Evolutionary conservation across 2,888 invertebrate species (phyloP).

Genomic region (Cheilosia impressa): DNA sequence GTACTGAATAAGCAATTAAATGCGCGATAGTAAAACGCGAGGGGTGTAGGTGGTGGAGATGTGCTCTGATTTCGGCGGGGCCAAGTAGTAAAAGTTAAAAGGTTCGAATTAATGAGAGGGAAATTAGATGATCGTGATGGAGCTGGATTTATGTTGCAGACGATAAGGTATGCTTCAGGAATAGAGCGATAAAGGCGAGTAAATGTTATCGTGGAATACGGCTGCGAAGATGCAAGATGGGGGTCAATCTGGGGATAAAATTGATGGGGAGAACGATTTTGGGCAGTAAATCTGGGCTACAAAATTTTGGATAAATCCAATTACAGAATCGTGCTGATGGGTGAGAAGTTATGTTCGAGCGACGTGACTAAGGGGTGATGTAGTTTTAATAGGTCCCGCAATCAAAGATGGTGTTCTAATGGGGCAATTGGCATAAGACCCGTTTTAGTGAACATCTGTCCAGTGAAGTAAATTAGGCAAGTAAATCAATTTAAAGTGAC

Average conservation of each 20-base stretch:
- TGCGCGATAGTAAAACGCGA: constrained; percentile 47
- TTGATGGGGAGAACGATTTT: neutral
- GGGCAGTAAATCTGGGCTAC: neutral
- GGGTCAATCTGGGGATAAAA: neutral
- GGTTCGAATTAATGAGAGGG: constrained; percentile 61
- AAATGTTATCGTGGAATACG: constrained; percentile 33
- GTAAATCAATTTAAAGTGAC: too few species aligned
- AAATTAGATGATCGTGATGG: constrained; percentile 60
- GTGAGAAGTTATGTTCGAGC: too few species aligned
- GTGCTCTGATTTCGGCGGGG: neutral
- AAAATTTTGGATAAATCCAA: neutral
- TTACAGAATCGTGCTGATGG: too few species aligned
- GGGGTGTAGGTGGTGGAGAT: neutral
- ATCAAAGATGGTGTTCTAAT: too few species aligned
- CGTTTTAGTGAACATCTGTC: too few species aligned
- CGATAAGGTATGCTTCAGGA: constrained; percentile 47
- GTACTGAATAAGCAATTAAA: constrained; percentile 59
- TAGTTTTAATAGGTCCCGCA: too few species aligned
- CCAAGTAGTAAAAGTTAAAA: constrained; percentile 45
- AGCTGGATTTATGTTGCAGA: constrained; percentile 50
- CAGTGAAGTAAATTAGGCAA: too few species aligned
- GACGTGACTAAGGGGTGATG: too few species aligned
- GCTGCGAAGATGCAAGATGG: neutral
- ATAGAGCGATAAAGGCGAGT: constrained; percentile 40
- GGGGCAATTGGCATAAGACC: too few species aligned